phyloP scores from a whole-genome alignment of 2,888 invertebrate species.

The Pomacea canaliculata region DNA sequence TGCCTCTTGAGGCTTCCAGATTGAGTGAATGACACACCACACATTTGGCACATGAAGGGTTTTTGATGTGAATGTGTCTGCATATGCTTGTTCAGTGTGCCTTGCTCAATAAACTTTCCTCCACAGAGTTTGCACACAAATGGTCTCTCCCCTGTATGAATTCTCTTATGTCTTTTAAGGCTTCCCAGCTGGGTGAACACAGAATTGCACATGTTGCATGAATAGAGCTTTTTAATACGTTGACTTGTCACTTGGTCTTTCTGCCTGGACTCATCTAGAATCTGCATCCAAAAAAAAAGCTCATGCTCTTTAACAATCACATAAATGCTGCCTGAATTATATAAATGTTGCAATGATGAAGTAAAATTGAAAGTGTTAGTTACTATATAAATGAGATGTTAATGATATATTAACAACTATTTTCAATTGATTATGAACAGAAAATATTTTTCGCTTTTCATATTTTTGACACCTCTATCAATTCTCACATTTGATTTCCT shows the following conservation, averaged over 20 bases:
- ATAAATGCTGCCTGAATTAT: too few relatives aligned
- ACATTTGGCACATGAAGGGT: constrained; percentile 11
- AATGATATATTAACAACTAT: too few relatives aligned
- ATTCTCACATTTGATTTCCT: too few relatives aligned
- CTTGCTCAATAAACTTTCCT: not conserved
- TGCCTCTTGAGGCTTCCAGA: constrained; percentile 7
- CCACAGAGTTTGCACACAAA: constrained; percentile 7
- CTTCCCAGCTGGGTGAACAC: not conserved
- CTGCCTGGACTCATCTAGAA: too few relatives aligned
- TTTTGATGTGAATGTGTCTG: not conserved
- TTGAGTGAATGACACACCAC: constrained; percentile 2
- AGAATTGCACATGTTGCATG: not conserved
- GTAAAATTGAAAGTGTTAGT: too few relatives aligned
- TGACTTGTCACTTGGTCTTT: not conserved
- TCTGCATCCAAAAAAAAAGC: too few relatives aligned
- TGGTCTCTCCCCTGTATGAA: constrained; percentile 11
- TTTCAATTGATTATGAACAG: too few relatives aligned
- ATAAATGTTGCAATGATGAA: too few relatives aligned
- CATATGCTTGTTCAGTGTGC: not conserved
- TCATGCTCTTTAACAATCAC: too few relatives aligned
- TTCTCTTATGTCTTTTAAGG: not conserved
- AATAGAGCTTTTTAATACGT: not conserved
- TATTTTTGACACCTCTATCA: too few relatives aligned
- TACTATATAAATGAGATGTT: too few relatives aligned
- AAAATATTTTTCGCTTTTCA: too few relatives aligned